These are phyloP conservation scores for Clunio marinus DNA, from an alignment of 2,888 invertebrate species.

Conservation along the genomic window DNA sequence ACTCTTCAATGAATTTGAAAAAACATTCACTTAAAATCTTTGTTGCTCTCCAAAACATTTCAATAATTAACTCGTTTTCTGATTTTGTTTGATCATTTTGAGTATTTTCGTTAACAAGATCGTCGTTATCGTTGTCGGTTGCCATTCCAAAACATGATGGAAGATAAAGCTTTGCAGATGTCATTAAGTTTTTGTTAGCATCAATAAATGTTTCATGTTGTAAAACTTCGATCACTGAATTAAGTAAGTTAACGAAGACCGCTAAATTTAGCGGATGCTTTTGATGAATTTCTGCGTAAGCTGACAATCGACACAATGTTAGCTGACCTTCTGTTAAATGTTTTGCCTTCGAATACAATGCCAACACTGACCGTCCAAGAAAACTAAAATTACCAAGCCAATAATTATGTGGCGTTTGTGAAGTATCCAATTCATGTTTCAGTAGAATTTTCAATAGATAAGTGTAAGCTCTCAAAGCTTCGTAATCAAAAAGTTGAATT, in stretches of 20 bases:
- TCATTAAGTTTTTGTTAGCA: neutral
- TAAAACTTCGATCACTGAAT: neutral
- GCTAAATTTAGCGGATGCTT: slow-evolving; percentile 1
- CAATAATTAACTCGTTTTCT: slow-evolving; percentile 3
- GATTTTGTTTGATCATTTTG: slow-evolving; percentile 4
- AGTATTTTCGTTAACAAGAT: neutral
- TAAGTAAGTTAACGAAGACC: slow-evolving; percentile 17
- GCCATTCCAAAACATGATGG: slow-evolving; percentile 6
- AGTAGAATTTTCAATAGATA: neutral
- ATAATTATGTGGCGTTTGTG: neutral
- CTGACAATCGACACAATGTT: neutral
- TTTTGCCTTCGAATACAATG: neutral
- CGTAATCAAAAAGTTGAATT: neutral
- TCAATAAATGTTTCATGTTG: neutral
- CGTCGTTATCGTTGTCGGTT: neutral
- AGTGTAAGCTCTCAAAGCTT: neutral
- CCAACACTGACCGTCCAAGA: neutral
- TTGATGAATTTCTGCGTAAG: neutral
- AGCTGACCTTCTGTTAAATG: neutral
- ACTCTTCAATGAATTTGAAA: neutral
- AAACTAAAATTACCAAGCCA: slow-evolving; percentile 27
- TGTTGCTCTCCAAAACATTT: slow-evolving; percentile 1
- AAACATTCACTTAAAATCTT: neutral
- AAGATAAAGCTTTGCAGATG: neutral
- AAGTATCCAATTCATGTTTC: neutral